Evolutionary conservation across 1,140 invertebrate species (phyloP).

Genomic region (Meloidogyne floridensis): DNA sequence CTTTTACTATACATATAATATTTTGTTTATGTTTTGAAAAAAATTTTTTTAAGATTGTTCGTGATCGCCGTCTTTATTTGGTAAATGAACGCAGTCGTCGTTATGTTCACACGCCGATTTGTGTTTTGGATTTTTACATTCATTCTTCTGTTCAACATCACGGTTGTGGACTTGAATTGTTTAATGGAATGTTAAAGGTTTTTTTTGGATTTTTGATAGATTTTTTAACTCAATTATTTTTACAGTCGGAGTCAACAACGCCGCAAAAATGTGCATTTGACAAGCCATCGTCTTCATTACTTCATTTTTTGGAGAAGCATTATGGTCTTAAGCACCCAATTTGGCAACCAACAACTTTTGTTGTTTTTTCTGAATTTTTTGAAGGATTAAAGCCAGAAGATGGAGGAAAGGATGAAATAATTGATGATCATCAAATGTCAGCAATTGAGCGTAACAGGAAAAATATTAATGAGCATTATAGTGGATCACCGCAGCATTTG

Average conservation of each 20-base stretch:
- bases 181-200: constrained; percentile 77
- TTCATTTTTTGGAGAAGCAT: constrained; percentile 37
- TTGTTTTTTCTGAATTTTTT: constrained; percentile 44
- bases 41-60: constrained; percentile 13
- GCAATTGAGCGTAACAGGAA: constrained; percentile 18
- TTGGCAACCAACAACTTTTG: constrained; percentile 45
- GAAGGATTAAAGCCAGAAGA: constrained; percentile 34
- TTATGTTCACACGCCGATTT: constrained; percentile 76
- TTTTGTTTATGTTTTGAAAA: background rate
- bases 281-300: constrained; percentile 35
- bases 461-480: constrained; percentile 24
- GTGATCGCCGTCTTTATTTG: constrained; percentile 37
- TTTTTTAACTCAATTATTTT: constrained; percentile 12
- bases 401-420: background rate
- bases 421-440: background rate
- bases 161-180: constrained; percentile 77
- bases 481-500: background rate
- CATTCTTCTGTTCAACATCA: constrained; percentile 77
- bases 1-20: background rate
- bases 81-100: constrained; percentile 70
- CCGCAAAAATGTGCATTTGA: constrained; percentile 45
- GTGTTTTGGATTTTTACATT: constrained; percentile 83
- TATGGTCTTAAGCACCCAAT: constrained; percentile 37
- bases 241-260: constrained; percentile 30
- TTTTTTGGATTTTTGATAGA: constrained; percentile 35